phyloP scores from a whole-genome alignment of 2,113 vertebrate genomes.

The Sinosuthora webbiana region DNA sequence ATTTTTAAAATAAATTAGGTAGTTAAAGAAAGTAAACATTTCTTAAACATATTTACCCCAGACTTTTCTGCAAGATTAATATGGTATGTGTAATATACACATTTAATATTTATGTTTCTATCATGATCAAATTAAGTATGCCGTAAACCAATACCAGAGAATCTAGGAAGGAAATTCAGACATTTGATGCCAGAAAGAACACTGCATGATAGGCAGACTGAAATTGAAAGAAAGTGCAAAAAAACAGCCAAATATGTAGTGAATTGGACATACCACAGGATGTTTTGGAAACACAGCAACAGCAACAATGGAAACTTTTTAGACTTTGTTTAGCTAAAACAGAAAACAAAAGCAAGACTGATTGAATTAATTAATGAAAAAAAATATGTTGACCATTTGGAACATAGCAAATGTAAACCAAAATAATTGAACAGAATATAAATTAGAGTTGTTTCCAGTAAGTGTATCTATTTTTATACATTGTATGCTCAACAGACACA shows the following conservation, averaged over 20 bases:
- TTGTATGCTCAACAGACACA: constrained; percentile 16
- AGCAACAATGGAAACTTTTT: constrained; percentile 67
- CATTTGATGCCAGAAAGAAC: constrained; percentile 13
- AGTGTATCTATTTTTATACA: constrained; percentile 59
- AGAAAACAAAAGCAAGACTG: constrained; percentile 71
- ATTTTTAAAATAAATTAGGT: background rate
- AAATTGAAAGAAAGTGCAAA: background rate
- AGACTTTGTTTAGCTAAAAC: constrained; percentile 62
- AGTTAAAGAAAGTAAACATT: background rate
- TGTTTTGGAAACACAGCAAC: constrained; percentile 70
- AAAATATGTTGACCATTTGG: constrained; percentile 63
- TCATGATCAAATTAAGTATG: background rate
- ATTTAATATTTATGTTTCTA: constrained; percentile 1
- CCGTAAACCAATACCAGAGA: background rate
- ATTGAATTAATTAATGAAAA: constrained; percentile 73
- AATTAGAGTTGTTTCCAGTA: constrained; percentile 58
- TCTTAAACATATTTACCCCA: constrained; percentile 10
- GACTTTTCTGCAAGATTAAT: constrained; percentile 21
- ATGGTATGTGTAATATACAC: background rate
- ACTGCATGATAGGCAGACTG: background rate
- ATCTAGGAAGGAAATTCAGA: background rate
- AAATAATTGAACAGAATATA: constrained; percentile 49
- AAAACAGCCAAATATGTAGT: constrained; percentile 32
- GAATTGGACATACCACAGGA: constrained; percentile 20
- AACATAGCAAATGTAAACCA: constrained; percentile 42